Base-by-base conservation (phyloP, 2,797 vertebrate species). In the Eulemur coronatus region DNA sequence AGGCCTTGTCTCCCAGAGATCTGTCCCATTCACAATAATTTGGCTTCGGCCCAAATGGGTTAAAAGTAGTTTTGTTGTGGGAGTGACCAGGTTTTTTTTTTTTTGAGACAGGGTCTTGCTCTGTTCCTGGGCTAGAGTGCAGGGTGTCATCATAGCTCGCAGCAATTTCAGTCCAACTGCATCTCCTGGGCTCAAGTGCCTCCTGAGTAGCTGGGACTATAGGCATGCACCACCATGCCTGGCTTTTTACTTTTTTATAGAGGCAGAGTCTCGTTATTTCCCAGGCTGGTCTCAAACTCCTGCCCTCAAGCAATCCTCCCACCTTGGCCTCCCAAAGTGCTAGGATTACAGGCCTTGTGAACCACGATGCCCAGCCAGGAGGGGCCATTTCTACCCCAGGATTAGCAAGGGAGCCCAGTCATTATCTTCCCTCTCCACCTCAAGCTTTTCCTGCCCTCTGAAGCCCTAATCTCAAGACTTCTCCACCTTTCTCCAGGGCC, bases 391-490 rank as follows among this genome's bases (percentile, higher is more conserved):
- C 79, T 82, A 48, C 48, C 75, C 82, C 30, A 48, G 73, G 72
- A 35, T 46, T 57, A 41, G 55, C 35, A 12, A 70, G 89, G 55
- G 67, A n/a, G 50, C 46, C 50, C 78, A 75, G 91, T 57, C 73
- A 8, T 43, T 12, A 33, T 30, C 81, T 89, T 24, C 61, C 70
- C 28, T 43, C 38, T 81, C 41, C 52, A 78, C 80, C 72, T 69
- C 55, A 1, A 1, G 85, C 92, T 92, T 87, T 95, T 95, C 90
- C 95, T 92, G 91, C 85, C 67, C 84, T 96, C 79, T 81, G 73
- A 91, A 96, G 84, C 80, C 84, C 86, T 94, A 79, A 95, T 78
- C 96, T 96, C 69, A 93, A 0, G 14, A 94, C 89, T 96, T 94
- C 85, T 75, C 93, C 69, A 94, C 35, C 48, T 57, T 24, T 91